Base-by-base conservation (phyloP, 1,140 invertebrate genomes). In the Drosophila serrata region DNA sequence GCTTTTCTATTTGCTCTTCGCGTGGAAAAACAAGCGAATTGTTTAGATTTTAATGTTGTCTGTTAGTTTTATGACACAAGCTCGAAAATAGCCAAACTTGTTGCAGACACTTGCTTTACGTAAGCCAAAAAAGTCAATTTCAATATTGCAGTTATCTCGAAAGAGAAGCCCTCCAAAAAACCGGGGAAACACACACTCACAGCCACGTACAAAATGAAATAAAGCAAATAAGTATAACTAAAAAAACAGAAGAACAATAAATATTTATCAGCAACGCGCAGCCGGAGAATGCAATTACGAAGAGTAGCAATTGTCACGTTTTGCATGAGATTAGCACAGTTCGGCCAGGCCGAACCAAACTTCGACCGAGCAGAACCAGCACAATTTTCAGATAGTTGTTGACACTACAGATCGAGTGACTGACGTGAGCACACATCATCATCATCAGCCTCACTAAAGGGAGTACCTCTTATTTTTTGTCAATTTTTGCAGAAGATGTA, bases 401-500 rank as follows among this genome's bases (percentile, higher is more conserved):
- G 62, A 57, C 82, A 69, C 60, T 68, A 49, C 37, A 65, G 51
- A 61, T 57, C 43, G 45, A 62, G 39, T 51, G 35, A n/a, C 40
- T 42, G 63, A 13, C 45, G 55, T 22, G 40, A 17, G 55, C 57
- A 67, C 61, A 37, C 55, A 46, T 49, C n/a, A n/a, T n/a, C n/a
- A n/a, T n/a, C n/a, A n/a, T n/a, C n/a, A n/a, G 62, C 17, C 24
- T 13, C 8, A 55, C 51, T 60, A 39, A 37, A 39, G 19, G 27
- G 15, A 4, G 29, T 45, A 19, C 17, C 63, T 9, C 0, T 8
- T 63, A 27, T 35, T 43, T 40, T 45, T 33, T 45, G 33, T 12
- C 12, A 7, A n/a, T n/a, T n/a, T 79, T 82, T 31, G 24, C 84
- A 87, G 84, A 87, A 82, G 49, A 87, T 87, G 84, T 87, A 88